Evolutionary conservation across 2,797 vertebrate genomes (phyloP).

Genomic region (Sebastes ruberrimus): DNA sequence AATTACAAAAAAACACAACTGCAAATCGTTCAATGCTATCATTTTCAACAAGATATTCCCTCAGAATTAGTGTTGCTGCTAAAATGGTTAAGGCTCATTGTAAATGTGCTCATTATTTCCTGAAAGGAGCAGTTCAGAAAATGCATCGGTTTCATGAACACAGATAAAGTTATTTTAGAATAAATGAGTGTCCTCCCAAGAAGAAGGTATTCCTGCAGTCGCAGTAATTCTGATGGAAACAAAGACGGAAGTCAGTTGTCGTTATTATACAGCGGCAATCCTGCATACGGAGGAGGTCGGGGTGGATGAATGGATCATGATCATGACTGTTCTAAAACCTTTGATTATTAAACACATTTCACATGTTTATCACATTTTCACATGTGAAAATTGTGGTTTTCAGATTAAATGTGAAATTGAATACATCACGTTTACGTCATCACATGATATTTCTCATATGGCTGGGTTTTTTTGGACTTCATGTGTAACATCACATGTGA

Average conservation of each 20-base stretch:
- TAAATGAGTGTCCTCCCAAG: background rate
- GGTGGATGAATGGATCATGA: too few species aligned
- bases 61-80: background rate
- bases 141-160: background rate
- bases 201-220: background rate
- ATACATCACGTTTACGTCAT: background rate
- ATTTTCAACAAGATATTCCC: background rate
- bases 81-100: too few species aligned
- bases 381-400: background rate
- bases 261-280: background rate
- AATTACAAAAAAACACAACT: background rate
- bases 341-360: background rate
- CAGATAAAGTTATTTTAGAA: background rate
- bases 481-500: background rate
- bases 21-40: background rate
- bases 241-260: background rate
- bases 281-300: too few species aligned
- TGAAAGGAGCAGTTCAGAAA: background rate
- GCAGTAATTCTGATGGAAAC: background rate
- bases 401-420: background rate
- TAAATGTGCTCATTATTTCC: background rate
- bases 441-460: background rate
- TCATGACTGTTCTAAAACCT: too few species aligned
- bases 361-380: background rate
- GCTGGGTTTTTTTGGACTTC: background rate